phyloP scores from a whole-genome alignment of 2,888 invertebrate genomes.

The Lithodes maja region DNA sequence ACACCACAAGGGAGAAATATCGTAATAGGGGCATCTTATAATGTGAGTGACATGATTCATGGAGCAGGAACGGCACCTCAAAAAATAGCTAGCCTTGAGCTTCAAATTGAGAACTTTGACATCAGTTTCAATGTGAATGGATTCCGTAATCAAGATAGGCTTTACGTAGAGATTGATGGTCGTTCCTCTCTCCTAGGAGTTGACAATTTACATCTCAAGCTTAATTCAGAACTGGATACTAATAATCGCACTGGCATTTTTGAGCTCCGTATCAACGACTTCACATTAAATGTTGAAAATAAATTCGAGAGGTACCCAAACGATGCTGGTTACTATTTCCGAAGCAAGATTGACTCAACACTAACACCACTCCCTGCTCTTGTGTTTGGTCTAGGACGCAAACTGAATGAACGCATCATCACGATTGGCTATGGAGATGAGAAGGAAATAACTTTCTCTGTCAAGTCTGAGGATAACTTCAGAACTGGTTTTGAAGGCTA shows the following conservation, averaged over 20 bases:
- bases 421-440: constrained; percentile 66
- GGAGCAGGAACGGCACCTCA: constrained; percentile 33
- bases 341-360: constrained; percentile 55
- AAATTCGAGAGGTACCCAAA: constrained; percentile 52
- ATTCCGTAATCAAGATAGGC: constrained; percentile 49
- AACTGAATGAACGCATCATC: constrained; percentile 49
- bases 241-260: constrained; percentile 51
- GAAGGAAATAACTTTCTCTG: constrained; percentile 60
- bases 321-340: constrained; percentile 60
- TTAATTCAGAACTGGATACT: constrained; percentile 60
- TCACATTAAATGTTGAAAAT: constrained; percentile 53
- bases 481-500: constrained; percentile 54
- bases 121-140: constrained; percentile 45
- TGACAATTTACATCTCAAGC: constrained; percentile 45
- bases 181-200: not conserved
- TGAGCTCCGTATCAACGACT: constrained; percentile 61
- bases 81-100: constrained; percentile 50
- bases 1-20: constrained; percentile 35
- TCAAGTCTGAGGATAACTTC: constrained; percentile 63
- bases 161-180: constrained; percentile 53
- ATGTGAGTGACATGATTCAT: constrained; percentile 46
- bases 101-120: constrained; percentile 46
- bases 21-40: constrained; percentile 46
- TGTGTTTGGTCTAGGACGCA: constrained; percentile 59
- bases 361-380: constrained; percentile 61